Conservation (phyloP, 2,113 vertebrate genomes). For the Pedetes capensis region DNA sequence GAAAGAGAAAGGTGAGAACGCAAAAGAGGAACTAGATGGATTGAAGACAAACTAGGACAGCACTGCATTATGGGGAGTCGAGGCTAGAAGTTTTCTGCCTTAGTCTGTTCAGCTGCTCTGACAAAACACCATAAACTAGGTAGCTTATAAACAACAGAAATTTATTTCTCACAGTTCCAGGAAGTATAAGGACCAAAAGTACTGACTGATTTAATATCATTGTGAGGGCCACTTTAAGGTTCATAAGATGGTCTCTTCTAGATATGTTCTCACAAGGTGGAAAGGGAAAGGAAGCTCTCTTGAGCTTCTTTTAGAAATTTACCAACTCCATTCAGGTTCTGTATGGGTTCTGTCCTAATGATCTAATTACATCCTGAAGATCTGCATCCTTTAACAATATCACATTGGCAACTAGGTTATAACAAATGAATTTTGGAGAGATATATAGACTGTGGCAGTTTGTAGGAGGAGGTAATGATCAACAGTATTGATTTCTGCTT, state of each 20-base stretch:
- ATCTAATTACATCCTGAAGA: background rate
- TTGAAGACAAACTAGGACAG: background rate
- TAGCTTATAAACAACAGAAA: background rate
- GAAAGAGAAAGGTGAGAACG: background rate
- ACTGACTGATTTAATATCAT: background rate
- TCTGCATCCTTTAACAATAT: background rate
- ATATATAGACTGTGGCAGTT: background rate
- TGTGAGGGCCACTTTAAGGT: background rate
- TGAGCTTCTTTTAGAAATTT: too few species aligned
- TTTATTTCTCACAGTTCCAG: background rate
- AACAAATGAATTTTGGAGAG: background rate
- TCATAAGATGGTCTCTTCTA: background rate
- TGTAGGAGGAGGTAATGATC: background rate
- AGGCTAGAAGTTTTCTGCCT: background rate
- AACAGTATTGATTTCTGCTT: too few species aligned
- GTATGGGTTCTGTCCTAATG: background rate
- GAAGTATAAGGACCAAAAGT: background rate
- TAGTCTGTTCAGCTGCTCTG: background rate
- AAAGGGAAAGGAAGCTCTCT: background rate
- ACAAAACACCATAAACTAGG: background rate
- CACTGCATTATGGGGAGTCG: background rate
- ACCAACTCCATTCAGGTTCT: background rate
- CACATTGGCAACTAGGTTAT: background rate
- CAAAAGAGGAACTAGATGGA: background rate
- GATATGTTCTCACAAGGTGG: background rate